Evolutionary conservation across 1,140 invertebrate species (phyloP).

Genomic region (Formica exsecta): DNA sequence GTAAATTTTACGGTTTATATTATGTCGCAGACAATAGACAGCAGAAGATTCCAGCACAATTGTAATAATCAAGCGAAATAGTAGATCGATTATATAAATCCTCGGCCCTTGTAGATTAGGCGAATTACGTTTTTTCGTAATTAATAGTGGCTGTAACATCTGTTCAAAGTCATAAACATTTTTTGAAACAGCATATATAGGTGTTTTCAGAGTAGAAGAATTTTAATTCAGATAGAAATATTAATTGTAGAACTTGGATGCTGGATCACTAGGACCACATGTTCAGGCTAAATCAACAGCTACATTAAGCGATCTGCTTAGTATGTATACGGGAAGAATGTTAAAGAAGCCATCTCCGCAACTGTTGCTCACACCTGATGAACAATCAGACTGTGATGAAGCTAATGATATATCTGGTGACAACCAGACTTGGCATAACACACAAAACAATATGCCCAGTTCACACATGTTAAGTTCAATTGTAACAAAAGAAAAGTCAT

Average conservation of each 20-base stretch:
- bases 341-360: slow-evolving; percentile 79
- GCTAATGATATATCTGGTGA: slow-evolving; percentile 79
- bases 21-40: neutral
- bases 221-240: slow-evolving; percentile 74
- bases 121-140: slow-evolving; percentile 17
- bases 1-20: neutral
- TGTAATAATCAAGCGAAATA: slow-evolving; percentile 23
- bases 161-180: slow-evolving; percentile 25
- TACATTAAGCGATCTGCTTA: slow-evolving; percentile 81
- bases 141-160: slow-evolving; percentile 1
- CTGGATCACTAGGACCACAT: slow-evolving; percentile 82
- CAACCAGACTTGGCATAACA: slow-evolving; percentile 80
- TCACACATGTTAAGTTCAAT: slow-evolving; percentile 79
- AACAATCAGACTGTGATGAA: slow-evolving; percentile 83
- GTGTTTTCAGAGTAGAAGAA: slow-evolving; percentile 61
- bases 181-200: slow-evolving; percentile 39
- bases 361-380: slow-evolving; percentile 80
- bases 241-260: slow-evolving; percentile 82
- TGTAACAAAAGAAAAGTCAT: slow-evolving; percentile 82
- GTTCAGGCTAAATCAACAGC: slow-evolving; percentile 81
- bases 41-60: slow-evolving; percentile 20
- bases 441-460: slow-evolving; percentile 80
- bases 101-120: slow-evolving; percentile 14
- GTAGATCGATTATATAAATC: neutral
- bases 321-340: slow-evolving; percentile 80